Percentiles rank a stretch among this genome's conserved stretches.
Conservation (phyloP, 1,140 invertebrate genomes). For the Hydropsyche tenuis region DNA sequence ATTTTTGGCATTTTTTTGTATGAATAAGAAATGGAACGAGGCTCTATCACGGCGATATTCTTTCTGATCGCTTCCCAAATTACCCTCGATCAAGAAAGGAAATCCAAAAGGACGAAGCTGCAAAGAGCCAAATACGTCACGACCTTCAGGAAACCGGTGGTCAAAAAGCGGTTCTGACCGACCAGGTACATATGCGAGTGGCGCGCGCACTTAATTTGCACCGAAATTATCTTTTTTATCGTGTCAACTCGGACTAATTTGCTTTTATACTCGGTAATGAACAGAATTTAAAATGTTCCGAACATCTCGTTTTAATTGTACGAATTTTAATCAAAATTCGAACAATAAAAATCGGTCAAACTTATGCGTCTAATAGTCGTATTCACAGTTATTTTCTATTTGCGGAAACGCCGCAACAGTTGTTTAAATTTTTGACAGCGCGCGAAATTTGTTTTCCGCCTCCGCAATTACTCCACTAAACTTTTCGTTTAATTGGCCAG, state of each 20-base stretch:
- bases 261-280: too few species aligned
- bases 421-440: too few species aligned
- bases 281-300: too few species aligned
- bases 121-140: slow-evolving; percentile 22
- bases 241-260: too few species aligned
- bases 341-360: too few species aligned
- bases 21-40: slow-evolving; percentile 32
- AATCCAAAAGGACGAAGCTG: slow-evolving; percentile 41
- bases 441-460: neutral
- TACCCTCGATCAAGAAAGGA: slow-evolving; percentile 45
- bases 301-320: too few species aligned
- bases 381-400: too few species aligned
- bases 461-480: neutral
- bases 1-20: neutral
- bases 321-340: too few species aligned
- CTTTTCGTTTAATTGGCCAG: slow-evolving; percentile 3
- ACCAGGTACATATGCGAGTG: neutral
- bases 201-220: neutral
- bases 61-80: slow-evolving; percentile 40
- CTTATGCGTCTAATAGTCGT: too few species aligned
- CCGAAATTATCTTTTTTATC: too few species aligned
- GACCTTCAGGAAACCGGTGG: slow-evolving; percentile 21
- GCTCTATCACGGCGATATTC: slow-evolving; percentile 36
- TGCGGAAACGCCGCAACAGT: too few species aligned
- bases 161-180: slow-evolving; percentile 28